phyloP scores from a whole-genome alignment of 2,113 vertebrate species.

The Lichenostomus cassidix region DNA sequence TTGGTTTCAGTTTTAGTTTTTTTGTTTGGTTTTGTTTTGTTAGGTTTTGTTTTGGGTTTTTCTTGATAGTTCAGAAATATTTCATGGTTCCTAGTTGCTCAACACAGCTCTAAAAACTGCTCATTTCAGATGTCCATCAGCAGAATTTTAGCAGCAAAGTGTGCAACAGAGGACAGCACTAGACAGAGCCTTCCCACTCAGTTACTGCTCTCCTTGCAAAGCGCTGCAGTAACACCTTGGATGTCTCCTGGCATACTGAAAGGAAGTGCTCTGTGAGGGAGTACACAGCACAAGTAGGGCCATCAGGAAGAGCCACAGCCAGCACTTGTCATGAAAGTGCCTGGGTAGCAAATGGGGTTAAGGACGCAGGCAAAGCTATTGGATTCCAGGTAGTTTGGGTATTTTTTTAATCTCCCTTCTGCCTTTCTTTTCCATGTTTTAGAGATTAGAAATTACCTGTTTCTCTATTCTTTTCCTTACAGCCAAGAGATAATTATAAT shows the following conservation, averaged over 20 bases:
- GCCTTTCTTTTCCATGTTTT: neutral
- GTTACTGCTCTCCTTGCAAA: neutral
- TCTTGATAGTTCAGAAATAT: neutral
- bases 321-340: neutral
- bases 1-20: neutral
- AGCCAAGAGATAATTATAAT: neutral
- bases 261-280: neutral
- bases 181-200: neutral
- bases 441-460: neutral
- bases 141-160: neutral
- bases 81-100: neutral
- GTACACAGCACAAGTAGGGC: neutral
- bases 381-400: neutral
- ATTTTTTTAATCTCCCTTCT: neutral
- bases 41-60: too few relatives aligned
- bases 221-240: neutral
- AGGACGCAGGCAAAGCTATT: neutral
- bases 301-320: neutral
- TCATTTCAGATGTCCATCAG: neutral
- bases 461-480: neutral
- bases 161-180: neutral
- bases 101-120: neutral
- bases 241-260: neutral
- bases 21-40: too few relatives aligned
- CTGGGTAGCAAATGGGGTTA: neutral